Evolutionary conservation across 2,113 vertebrate genomes (phyloP).

Genomic region (Ochotona princeps): DNA sequence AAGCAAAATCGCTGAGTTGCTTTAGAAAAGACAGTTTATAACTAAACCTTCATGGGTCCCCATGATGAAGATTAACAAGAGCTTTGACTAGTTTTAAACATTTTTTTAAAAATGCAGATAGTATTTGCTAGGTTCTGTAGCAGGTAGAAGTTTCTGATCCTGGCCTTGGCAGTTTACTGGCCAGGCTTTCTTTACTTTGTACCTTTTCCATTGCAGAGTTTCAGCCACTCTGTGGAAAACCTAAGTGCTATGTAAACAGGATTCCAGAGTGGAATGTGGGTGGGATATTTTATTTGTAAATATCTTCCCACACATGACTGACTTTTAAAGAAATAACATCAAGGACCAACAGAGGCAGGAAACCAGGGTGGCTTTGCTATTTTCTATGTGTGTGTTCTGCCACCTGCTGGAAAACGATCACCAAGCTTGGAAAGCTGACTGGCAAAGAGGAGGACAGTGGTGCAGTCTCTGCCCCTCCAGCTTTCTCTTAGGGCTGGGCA

Average conservation of each 20-base stretch:
- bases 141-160: background rate
- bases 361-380: constrained; percentile 46
- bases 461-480: background rate
- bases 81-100: constrained; percentile 18
- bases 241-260: constrained; percentile 30
- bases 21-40: constrained; percentile 39
- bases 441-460: background rate
- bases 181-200: constrained; percentile 26
- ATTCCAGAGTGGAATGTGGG: constrained; percentile 26
- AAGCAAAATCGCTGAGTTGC: background rate
- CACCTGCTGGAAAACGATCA: constrained; percentile 79
- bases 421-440: constrained; percentile 35
- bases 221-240: background rate
- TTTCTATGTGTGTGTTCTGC: constrained; percentile 79
- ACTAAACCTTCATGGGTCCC: background rate
- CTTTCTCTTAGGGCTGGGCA: background rate
- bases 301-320: background rate
- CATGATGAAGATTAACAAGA: constrained; percentile 6
- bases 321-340: constrained; percentile 40
- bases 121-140: constrained; percentile 27
- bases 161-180: constrained; percentile 14
- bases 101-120: background rate
- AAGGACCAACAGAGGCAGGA: background rate
- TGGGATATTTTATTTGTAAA: constrained; percentile 34
- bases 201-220: constrained; percentile 34